phyloP scores from a whole-genome alignment of 2,797 vertebrate species.

The Pantherophis alleghaniensis region DNA sequence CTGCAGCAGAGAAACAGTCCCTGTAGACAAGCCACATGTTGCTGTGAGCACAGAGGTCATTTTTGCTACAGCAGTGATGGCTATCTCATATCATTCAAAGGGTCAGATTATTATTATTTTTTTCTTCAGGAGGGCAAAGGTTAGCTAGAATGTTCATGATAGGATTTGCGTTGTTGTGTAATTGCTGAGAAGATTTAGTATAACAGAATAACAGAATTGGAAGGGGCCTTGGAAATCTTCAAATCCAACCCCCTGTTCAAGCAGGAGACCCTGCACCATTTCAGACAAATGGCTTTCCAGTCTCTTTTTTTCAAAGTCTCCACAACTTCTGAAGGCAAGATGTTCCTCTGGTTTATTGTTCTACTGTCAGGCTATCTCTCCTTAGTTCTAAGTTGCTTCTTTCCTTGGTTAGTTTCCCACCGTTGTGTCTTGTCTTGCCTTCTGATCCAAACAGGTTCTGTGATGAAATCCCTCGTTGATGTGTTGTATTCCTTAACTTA shows the following conservation, averaged over 20 bases:
- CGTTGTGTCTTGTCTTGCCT: not conserved
- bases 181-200: not conserved
- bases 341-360: not conserved
- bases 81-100: not conserved
- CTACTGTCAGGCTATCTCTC: not conserved
- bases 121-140: not conserved
- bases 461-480: not conserved
- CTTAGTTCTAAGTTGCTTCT: not conserved
- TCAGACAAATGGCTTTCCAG: not conserved
- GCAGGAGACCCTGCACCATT: not conserved
- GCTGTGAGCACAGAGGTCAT: not conserved
- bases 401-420: not conserved
- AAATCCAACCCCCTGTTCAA: not conserved
- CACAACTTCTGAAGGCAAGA: not conserved
- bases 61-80: not conserved
- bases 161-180: not conserved
- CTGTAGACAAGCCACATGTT: not conserved
- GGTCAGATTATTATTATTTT: not conserved
- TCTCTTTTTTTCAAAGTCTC: not conserved
- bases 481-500: conserved; percentile 21
- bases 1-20: not conserved
- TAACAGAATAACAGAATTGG: not conserved
- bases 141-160: not conserved
- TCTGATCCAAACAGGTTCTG: not conserved
- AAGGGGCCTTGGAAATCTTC: not conserved